These are phyloP conservation scores for Netta rufina DNA, from an alignment of 2,797 vertebrate species.

Conservation along the genomic window DNA sequence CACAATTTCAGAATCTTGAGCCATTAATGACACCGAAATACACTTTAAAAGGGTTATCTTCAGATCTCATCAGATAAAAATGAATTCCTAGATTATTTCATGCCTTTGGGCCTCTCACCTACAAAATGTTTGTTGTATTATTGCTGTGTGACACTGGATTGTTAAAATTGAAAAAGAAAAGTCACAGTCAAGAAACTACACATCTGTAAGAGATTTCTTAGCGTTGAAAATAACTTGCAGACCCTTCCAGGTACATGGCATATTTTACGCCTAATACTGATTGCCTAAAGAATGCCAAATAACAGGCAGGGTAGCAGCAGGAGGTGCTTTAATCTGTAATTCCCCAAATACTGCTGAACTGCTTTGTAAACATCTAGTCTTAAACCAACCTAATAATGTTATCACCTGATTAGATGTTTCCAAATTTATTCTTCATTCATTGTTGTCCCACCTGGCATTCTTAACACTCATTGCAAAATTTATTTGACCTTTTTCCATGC, in stretches of 20 bases:
- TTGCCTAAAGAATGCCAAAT: not conserved
- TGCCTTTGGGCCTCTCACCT: not conserved
- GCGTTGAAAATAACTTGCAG: not conserved
- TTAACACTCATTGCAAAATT: not conserved
- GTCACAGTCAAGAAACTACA: not conserved
- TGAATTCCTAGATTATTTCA: not conserved
- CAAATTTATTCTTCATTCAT: not conserved
- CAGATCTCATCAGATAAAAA: not conserved
- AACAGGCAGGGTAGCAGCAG: not conserved
- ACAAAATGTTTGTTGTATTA: slow-evolving; percentile 33
- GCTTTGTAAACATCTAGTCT: not conserved
- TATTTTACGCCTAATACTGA: not conserved
- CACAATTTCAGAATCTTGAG: not conserved
- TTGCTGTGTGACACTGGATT: not conserved
- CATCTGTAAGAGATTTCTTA: not conserved
- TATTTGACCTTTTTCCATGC: not conserved
- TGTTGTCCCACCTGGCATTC: not conserved
- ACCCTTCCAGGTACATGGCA: not conserved
- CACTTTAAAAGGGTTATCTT: not conserved
- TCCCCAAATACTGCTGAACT: not conserved
- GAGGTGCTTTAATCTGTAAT: not conserved
- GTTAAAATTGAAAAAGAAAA: slow-evolving; percentile 11
- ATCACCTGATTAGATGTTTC: not conserved
- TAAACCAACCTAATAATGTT: not conserved
- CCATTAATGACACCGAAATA: not conserved